Conservation (phyloP, 2,797 vertebrate genomes). For the Muscicapa striata region DNA sequence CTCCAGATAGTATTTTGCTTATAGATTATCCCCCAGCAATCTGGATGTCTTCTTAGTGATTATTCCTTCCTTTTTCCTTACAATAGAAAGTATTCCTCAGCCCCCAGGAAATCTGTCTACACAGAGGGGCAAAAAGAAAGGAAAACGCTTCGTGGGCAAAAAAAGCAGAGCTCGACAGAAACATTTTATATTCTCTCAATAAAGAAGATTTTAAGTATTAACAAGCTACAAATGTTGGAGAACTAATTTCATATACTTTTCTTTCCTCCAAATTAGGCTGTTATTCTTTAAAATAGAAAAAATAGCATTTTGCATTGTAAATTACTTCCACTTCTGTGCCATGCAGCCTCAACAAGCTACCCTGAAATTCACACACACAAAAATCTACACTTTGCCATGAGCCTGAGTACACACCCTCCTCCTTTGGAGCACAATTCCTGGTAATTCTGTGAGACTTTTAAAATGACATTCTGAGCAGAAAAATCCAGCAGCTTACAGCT, state of each 20-base stretch:
- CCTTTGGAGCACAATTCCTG: background rate
- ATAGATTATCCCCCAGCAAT: background rate
- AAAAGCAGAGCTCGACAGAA: background rate
- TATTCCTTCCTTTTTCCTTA: background rate
- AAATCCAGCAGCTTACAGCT: constrained; percentile 10
- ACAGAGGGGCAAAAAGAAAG: background rate
- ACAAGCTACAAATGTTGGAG: background rate
- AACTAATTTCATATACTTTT: constrained; percentile 14
- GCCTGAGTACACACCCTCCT: background rate
- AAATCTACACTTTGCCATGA: background rate
- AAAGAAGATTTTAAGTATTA: constrained; percentile 5
- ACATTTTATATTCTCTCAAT: background rate
- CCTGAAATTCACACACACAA: background rate
- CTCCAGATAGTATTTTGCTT: background rate
- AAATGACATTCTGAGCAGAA: background rate
- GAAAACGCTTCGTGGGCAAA: constrained; percentile 22
- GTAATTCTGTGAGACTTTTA: background rate
- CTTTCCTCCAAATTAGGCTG: background rate
- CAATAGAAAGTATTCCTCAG: background rate
- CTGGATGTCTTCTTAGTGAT: background rate
- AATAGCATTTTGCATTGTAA: constrained; percentile 26
- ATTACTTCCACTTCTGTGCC: background rate
- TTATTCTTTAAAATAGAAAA: constrained; percentile 10
- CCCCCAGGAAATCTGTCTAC: background rate
- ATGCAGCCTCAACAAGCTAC: background rate